Conservation (phyloP, 2,113 vertebrate genomes). For the Tachuris rubrigastra region DNA sequence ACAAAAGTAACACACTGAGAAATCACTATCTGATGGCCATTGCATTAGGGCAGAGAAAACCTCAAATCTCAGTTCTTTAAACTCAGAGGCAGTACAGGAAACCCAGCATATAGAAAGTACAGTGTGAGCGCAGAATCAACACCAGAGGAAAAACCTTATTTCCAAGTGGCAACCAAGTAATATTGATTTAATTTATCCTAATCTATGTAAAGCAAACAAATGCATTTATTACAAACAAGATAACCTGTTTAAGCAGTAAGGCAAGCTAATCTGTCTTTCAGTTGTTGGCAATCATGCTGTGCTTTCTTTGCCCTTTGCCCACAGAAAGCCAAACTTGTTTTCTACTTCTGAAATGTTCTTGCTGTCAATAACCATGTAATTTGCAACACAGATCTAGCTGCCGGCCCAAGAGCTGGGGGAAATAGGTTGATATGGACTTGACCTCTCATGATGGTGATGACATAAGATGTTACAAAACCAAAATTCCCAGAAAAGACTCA, state of each 20-base stretch:
- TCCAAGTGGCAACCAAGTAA: background rate
- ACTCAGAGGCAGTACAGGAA: background rate
- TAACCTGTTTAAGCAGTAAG: background rate
- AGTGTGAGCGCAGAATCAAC: fast-evolving
- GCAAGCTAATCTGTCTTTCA: background rate
- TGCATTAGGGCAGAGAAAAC: background rate
- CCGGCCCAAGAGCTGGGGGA: background rate
- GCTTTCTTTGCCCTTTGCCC: background rate
- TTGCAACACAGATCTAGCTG: background rate
- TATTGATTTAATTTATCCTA: background rate
- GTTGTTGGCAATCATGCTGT: background rate
- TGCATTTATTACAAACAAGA: background rate
- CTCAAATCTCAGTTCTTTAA: background rate
- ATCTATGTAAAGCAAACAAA: slow-evolving; percentile 19
- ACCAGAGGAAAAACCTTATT: background rate
- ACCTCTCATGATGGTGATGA: background rate
- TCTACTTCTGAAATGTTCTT: background rate
- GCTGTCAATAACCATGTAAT: background rate
- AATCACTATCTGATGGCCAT: background rate
- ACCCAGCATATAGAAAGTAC: background rate
- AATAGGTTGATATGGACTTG: background rate
- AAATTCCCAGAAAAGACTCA: background rate
- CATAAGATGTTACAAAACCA: background rate
- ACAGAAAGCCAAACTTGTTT: background rate
- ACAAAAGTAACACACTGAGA: background rate